Evolutionary conservation across 1,140 invertebrate species (phyloP), one percentile per base, ranked within the genome.

Genomic region (Tenebrio molitor): DNA sequence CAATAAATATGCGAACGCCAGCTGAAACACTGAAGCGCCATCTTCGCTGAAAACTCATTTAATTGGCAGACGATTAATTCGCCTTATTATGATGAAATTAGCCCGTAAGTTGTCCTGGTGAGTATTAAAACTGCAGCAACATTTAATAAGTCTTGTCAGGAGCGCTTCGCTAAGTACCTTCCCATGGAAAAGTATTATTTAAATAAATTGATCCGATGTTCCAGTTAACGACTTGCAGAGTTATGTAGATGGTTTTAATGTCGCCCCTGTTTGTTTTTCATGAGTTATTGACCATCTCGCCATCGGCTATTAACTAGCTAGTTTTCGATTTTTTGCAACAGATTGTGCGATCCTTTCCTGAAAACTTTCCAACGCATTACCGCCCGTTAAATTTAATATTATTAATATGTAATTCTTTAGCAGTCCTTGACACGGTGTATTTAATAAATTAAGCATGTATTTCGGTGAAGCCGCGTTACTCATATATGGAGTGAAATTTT

Each of bases 201-300:
- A 70, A 70, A 70, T 70, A 70, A 70, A 70, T 70, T 41, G 68
- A 70, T 33, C 29, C 68, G 58, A 70, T 70, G 58, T 62, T 53
- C 39, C 29, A 58, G 50, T 70, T 70, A 70, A 70, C 50, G 68
- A 70, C 68, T 36, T 62, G 50, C 50, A 62, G 58, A 70, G 68
- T 70, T 70, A 70, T 70, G 68, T 70, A 70, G 68, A 46, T 58
- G 33, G 58, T 41, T 41, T 39, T 62, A 70, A 70, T 70, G 68
- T 70, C 68, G 58, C 50, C 36, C 42, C 46, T 70, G 68, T 70
- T 70, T 70, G 50, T 41, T 70, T 70, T 62, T 58, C 68, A 62
- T 70, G 58, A 70, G 23, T 70, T 70, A 70, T 42, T 39, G 50
- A 29, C 15, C 23, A 29, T 23, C 21, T 29, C 12, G 21, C 50